Base-by-base conservation (phyloP, 2,888 invertebrate genomes). In the Eugnorisma glareosa region DNA sequence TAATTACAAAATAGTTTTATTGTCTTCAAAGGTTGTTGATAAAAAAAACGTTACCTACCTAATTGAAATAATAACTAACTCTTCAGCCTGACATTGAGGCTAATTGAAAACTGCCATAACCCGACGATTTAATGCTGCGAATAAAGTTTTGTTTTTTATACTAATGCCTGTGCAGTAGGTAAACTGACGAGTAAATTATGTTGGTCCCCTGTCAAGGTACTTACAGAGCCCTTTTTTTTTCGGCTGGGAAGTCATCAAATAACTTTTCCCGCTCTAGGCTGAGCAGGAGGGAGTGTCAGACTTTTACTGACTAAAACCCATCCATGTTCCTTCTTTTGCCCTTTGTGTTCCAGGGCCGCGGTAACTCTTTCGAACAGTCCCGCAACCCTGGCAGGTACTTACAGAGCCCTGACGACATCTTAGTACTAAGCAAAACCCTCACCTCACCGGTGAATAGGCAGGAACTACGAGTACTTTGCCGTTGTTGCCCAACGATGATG, bases 381-480 rank as follows among this genome's bases (percentile, higher is more conserved):
- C n/a, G n/a, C n/a, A n/a, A n/a, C n/a, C n/a, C n/a, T n/a, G n/a
- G n/a, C n/a, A 4, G 2, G 4, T 48, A 37, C 28, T 51, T n/a
- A 13, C n/a, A 35, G n/a, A 45, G 11, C 7, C 28, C 7, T 10
- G 57, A 35, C 18, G 31, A 35, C n/a, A 79, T 8, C 2, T 51
- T 61, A 28, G 28, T 75, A 67, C 15, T 24, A 37, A 54, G 54
- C 5, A 15, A 0, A 67, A 48, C 82, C 51, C 37, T 81, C 51
- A 45, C 48, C 45, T 63, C 40, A 54, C 31, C 45, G 54, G 28
- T 45, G 40, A 45, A 31, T 21, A 45, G 15, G 4, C 45, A 63
- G 76, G 82, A 75, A 67, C 82, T 67, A n/a, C 24, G 24, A 63
- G 18, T 37, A 37, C 15, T n/a, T 66, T 68, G 45, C 21, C 28